Base-by-base conservation (phyloP, 2,888 invertebrate species). In the Steinernema carpocapsae region DNA sequence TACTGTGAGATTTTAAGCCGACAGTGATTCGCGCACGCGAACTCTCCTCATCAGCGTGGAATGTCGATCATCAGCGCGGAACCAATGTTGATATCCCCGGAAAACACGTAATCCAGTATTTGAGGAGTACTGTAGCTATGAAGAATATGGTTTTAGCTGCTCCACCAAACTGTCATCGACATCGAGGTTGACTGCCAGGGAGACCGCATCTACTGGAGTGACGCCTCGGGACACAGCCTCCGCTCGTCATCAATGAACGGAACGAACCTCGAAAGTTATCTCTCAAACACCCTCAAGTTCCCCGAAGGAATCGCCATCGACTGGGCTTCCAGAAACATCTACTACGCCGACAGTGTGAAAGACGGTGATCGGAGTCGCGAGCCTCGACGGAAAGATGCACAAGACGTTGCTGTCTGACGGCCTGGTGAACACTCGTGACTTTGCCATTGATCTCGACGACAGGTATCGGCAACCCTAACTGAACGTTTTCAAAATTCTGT, bases 261-360 rank as follows among this genome's bases (percentile, higher is more conserved):
- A 71, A 82, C 84, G 0, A 85, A 85, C 56, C 78, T 84, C 43
- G 82, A 81, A 29, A 76, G 80, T 2, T 74, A 77, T 72, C 78
- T 82, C 51, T 59, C 77, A n/a, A 79, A 82, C 19, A 82, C 82
- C 24, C 77, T 78, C 52, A 92, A 92, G 81, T 93, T 94, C 22
- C 94, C 95, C 0, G 97, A 97, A 90, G 97, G 97, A 26, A 89
- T 99, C 76, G 92, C 95, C 14, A 91, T 99, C 26, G 97, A 99
- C 89, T 95, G 94, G 93, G 91, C 94, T 19, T 92, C 94, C 0
- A 91, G 95, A 80, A 95, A 94, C 86, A 91, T 97, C 81, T 99
- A 95, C 89, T 97, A 96, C 94, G 95, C 97, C 0, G 97, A 99
- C 89, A 51, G 76, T 22, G 76, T 78, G 72, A 76, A 76, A 29